Percentiles rank a stretch among this genome's conserved stretches.
phyloP scores from a whole-genome alignment of 1,140 invertebrate species.

The Frieseomelitta varia region DNA sequence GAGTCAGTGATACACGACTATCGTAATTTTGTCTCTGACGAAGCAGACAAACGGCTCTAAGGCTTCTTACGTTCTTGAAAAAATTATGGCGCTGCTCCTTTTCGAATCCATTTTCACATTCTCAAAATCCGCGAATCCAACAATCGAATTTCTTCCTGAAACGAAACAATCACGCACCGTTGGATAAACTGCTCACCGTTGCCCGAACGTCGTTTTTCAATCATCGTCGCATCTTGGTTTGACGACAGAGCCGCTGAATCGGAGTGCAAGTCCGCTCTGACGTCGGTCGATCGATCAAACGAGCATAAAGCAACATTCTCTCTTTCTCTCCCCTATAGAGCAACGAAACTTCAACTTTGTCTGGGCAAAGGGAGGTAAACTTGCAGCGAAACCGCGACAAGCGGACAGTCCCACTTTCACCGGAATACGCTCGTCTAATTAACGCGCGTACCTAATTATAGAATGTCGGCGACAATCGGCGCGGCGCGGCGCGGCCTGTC shows the following conservation, averaged over 20 bases:
- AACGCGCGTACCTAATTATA: slow-evolving; percentile 31
- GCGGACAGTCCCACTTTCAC: slow-evolving; percentile 12
- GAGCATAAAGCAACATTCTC: neutral
- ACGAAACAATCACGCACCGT: no score
- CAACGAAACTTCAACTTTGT: neutral
- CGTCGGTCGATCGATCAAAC: slow-evolving; percentile 13
- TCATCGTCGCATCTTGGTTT: neutral
- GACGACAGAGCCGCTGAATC: neutral
- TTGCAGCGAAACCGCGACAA: neutral
- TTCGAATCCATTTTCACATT: no score
- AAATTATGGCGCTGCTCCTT: no score
- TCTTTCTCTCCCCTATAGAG: neutral
- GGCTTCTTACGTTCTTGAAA: no score
- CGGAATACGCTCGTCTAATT: slow-evolving; percentile 6
- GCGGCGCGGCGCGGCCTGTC: neutral
- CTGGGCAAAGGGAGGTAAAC: neutral
- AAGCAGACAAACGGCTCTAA: no score
- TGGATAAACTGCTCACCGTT: neutral
- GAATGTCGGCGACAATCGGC: neutral
- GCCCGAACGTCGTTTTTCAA: neutral
- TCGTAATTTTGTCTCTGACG: no score
- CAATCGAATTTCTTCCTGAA: neutral
- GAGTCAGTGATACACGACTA: neutral
- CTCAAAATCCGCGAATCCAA: no score
- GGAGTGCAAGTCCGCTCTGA: neutral